Conservation (phyloP, 2,888 invertebrate species). For the Agrochola macilenta region DNA sequence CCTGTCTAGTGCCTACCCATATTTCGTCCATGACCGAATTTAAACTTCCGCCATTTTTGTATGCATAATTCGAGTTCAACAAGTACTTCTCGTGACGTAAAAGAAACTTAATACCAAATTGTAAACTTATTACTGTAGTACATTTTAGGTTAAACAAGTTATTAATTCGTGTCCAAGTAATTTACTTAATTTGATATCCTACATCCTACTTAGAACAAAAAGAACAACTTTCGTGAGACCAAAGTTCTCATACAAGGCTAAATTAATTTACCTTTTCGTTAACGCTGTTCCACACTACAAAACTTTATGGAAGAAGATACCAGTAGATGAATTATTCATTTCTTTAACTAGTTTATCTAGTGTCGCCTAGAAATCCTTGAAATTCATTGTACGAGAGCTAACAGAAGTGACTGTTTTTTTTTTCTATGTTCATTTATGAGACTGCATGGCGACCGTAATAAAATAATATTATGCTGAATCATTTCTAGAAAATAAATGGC, state of each 20-base stretch:
- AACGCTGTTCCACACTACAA: neutral
- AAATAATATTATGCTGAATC: neutral
- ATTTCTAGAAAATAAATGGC: neutral
- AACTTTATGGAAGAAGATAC: neutral
- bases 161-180: neutral
- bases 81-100: neutral
- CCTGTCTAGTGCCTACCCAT: neutral
- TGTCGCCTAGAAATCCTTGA: neutral
- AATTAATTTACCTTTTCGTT: conserved; percentile 33
- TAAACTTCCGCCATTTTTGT: neutral
- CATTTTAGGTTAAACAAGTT: neutral
- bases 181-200: neutral
- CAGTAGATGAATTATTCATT: conserved; percentile 14
- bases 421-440: neutral
- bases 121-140: neutral
- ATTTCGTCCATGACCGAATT: neutral
- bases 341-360: neutral
- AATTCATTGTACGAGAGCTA: neutral
- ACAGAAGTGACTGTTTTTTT: neutral
- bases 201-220: neutral
- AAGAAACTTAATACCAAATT: neutral
- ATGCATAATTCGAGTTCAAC: neutral
- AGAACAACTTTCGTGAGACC: conserved; percentile 13
- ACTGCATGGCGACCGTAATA: neutral
- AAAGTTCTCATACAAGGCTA: conserved; percentile 29